Evolutionary conservation across 1,140 invertebrate species (phyloP).

Genomic region (Carposina sasakii): DNA sequence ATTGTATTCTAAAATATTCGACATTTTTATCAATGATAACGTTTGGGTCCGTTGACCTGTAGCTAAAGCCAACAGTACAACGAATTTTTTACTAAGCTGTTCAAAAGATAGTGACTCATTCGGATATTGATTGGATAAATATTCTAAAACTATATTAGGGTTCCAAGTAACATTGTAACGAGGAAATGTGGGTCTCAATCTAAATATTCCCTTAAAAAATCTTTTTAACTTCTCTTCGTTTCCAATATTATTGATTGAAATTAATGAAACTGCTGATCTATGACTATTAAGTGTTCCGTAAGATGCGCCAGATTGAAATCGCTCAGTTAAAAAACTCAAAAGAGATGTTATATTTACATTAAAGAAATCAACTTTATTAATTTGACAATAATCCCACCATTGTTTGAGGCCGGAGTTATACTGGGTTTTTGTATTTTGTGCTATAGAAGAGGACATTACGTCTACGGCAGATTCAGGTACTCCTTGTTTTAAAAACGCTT

Average conservation of each 20-base stretch:
- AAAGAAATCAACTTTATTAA: not conserved
- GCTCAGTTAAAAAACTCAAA: not conserved
- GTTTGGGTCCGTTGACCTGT: conserved; percentile 6
- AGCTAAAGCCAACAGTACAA: not conserved
- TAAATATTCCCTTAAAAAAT: conserved; percentile 3
- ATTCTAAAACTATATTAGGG: conserved; percentile 1
- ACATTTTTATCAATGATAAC: not conserved
- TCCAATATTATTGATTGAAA: not conserved
- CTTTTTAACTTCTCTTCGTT: not conserved
- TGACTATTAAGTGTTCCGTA: conserved; percentile 3
- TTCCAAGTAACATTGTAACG: conserved; percentile 3
- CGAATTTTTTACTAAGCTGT: not conserved
- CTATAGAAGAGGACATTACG: not conserved
- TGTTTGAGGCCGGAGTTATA: not conserved
- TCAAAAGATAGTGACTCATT: not conserved
- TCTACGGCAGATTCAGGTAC: conserved; percentile 14
- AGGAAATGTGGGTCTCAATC: not conserved
- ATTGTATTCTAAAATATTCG: not conserved
- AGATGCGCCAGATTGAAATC: not conserved
- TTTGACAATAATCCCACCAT: conserved; percentile 1
- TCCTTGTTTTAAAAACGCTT: conserved; percentile 17
- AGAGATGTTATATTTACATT: not conserved
- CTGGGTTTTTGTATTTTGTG: not conserved
- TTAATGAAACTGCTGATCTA: conserved; percentile 4
- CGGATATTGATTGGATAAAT: not conserved